Conservation (phyloP, 2,888 invertebrate genomes). For the Athalia cordata region DNA sequence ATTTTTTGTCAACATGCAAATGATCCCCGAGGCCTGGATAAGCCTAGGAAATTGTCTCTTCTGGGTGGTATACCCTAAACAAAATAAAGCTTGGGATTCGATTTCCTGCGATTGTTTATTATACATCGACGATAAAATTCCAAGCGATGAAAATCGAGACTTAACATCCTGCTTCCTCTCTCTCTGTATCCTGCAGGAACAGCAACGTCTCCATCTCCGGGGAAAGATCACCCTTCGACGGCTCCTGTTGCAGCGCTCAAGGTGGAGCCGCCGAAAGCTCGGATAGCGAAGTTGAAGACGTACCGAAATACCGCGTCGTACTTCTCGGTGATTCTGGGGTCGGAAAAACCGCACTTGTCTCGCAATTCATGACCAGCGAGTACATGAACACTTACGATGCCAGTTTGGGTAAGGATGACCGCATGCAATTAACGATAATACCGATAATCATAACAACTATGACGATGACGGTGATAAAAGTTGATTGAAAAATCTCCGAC, state of each 20-base stretch:
- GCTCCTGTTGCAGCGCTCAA: slow-evolving; percentile 88
- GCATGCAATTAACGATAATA: neutral
- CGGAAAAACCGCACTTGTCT: slow-evolving; percentile 92
- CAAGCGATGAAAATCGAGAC: neutral
- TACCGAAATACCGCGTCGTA: slow-evolving; percentile 87
- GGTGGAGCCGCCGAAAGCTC: slow-evolving; percentile 77
- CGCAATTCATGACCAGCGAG: slow-evolving; percentile 96
- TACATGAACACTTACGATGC: slow-evolving; percentile 97
- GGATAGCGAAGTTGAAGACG: slow-evolving; percentile 81
- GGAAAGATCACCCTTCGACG: slow-evolving; percentile 90
- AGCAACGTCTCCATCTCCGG: slow-evolving; percentile 79
- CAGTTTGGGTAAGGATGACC: slow-evolving; percentile 83
- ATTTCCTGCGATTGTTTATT: neutral
- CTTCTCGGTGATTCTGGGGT: slow-evolving; percentile 90
- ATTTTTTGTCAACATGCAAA: neutral
- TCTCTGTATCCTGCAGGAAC: slow-evolving; percentile 75
- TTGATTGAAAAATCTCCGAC: too few relatives aligned
- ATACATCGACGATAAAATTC: neutral
- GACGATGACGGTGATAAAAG: too few relatives aligned
- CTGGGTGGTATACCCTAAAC: too few relatives aligned
- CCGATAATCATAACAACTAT: too few relatives aligned
- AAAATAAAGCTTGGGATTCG: too few relatives aligned
- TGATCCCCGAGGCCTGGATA: neutral
- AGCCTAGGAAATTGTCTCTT: neutral
- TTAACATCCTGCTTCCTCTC: neutral